These are phyloP conservation scores for Sorex fumeus DNA, from an alignment of 2,113 vertebrate genomes.

Conservation along the genomic window DNA sequence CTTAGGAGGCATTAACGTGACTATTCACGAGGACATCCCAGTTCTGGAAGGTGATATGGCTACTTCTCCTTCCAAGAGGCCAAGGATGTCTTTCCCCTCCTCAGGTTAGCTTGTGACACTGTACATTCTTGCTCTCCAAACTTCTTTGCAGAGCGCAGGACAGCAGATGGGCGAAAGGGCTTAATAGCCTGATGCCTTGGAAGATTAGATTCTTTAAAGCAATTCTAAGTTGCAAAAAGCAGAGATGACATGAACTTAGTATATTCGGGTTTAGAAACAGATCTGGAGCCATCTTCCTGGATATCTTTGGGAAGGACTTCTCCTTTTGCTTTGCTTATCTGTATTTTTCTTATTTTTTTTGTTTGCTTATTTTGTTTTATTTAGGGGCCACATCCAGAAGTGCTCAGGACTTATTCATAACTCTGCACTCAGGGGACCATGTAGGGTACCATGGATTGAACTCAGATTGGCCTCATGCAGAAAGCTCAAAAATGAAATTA, in stretches of 20 bases:
- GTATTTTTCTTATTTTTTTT: background rate
- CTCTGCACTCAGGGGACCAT: too few relatives aligned
- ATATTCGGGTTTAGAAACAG: background rate
- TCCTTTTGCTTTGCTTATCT: slow-evolving; percentile 1
- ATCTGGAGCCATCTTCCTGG: background rate
- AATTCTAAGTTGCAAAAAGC: slow-evolving; percentile 46
- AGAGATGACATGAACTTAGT: background rate
- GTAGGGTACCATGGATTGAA: too few relatives aligned
- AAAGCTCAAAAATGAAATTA: too few relatives aligned
- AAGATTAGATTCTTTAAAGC: slow-evolving; percentile 24
- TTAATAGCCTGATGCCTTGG: background rate
- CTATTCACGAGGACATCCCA: slow-evolving; percentile 2
- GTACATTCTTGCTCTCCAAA: background rate
- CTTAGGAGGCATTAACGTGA: background rate
- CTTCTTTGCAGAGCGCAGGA: background rate
- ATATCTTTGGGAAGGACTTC: background rate
- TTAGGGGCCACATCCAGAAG: background rate
- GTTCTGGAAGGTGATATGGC: slow-evolving; percentile 24
- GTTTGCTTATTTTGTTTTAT: background rate
- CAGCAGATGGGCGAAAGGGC: background rate
- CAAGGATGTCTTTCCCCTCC: background rate
- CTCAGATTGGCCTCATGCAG: too few relatives aligned
- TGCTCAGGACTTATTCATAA: background rate
- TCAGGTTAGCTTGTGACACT: background rate
- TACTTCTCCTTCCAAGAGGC: slow-evolving; percentile 24